Evolutionary conservation across 92 coral and sea anemone genomes (phyloP).

Genomic region (Desmophyllum pertusum): DNA sequence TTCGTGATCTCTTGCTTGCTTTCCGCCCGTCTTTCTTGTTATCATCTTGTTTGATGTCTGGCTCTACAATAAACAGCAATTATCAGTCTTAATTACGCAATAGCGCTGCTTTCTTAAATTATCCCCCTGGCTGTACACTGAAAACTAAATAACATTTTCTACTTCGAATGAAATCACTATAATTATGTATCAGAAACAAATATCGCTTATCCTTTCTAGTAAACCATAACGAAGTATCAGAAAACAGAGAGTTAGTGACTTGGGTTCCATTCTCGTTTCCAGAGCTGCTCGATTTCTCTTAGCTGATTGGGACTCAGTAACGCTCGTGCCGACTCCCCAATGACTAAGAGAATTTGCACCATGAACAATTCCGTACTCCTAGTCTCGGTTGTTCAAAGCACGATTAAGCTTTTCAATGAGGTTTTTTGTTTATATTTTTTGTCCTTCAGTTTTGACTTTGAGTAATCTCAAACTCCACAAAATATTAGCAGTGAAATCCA

Average conservation of each 20-base stretch:
- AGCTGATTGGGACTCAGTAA: too few relatives aligned
- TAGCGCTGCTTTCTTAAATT: background rate
- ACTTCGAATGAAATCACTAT: background rate
- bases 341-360: too few relatives aligned
- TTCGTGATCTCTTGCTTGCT: slow-evolving; percentile 62
- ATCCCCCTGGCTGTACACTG: background rate
- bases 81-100: background rate
- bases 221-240: background rate
- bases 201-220: too few relatives aligned
- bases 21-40: slow-evolving; percentile 21
- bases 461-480: too few relatives aligned
- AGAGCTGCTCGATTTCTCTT: background rate
- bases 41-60: background rate
- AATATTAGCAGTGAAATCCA: too few relatives aligned
- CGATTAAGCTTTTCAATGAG: too few relatives aligned
- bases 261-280: background rate
- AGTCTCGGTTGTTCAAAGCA: too few relatives aligned
- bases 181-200: background rate
- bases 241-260: too few relatives aligned
- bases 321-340: too few relatives aligned
- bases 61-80: background rate
- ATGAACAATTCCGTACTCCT: too few relatives aligned
- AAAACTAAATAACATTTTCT: background rate
- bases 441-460: too few relatives aligned
- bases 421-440: too few relatives aligned